phyloP scores from a whole-genome alignment of 1,140 invertebrate genomes.

The Drosophila erecta region DNA sequence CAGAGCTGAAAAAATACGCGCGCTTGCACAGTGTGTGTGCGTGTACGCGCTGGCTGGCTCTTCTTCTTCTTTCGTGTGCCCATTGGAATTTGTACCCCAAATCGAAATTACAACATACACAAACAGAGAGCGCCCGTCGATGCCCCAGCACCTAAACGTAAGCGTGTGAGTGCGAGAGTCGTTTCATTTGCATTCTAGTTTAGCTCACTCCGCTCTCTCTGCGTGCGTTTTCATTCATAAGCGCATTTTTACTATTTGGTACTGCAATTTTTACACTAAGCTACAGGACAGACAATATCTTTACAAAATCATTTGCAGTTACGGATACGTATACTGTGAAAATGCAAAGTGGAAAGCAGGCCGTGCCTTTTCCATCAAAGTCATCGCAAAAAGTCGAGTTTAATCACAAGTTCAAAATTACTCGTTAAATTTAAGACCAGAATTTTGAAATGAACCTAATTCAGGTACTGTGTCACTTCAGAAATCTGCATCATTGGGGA shows the following conservation, averaged over 20 bases:
- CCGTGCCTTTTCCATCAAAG: conserved; percentile 28
- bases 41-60: conserved; percentile 29
- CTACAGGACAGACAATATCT: background rate
- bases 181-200: conserved; percentile 47
- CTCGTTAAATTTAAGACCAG: conserved; percentile 7
- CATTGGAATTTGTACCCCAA: conserved; percentile 81
- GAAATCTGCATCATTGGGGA: background rate
- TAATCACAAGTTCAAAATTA: conserved; percentile 31
- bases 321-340: too few relatives aligned
- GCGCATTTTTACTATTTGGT: conserved; percentile 55
- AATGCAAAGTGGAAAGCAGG: conserved; percentile 7
- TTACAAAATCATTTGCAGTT: too few relatives aligned
- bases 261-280: background rate
- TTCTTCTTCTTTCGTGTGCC: conserved; percentile 68
- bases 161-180: conserved; percentile 7
- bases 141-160: conserved; percentile 18
- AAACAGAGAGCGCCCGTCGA: conserved; percentile 49
- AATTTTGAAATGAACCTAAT: conserved; percentile 18
- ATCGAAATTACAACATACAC: conserved; percentile 81
- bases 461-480: conserved; percentile 18
- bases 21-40: conserved; percentile 39
- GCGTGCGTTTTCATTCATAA: conserved; percentile 77
- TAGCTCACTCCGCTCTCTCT: background rate
- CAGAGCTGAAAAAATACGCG: conserved; percentile 66
- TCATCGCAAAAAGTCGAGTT: background rate